A percentile compares a stretch with the other conserved stretches of the same genome.
Conservation (phyloP, 2,797 vertebrate genomes). For the Galago senegalensis region DNA sequence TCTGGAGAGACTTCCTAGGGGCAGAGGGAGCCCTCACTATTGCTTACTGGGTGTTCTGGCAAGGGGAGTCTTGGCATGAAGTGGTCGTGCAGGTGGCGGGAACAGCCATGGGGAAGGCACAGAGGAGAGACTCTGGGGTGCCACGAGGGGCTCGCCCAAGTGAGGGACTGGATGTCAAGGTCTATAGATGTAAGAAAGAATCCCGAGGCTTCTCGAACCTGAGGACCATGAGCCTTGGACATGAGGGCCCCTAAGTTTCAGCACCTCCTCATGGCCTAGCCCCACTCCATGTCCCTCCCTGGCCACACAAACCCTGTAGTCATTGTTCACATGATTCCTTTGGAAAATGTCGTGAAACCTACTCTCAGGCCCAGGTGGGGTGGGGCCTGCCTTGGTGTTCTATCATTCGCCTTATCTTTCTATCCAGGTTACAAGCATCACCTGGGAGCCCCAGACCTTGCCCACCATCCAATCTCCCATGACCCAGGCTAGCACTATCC, state of each 20-base stretch:
- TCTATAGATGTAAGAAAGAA: neutral
- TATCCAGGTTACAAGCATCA: neutral
- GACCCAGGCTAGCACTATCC: neutral
- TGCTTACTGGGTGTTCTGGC: neutral
- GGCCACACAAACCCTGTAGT: neutral
- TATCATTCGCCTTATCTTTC: neutral
- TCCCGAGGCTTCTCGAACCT: neutral
- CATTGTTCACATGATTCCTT: fast-evolving
- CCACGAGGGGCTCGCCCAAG: neutral
- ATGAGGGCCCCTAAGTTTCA: neutral
- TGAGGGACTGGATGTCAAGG: neutral
- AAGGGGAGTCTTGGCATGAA: neutral
- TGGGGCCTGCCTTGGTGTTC: neutral
- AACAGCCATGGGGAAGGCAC: neutral
- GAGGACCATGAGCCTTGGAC: neutral
- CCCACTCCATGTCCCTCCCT: neutral
- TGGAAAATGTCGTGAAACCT: neutral
- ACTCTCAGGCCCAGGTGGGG: fast-evolving
- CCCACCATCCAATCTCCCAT: neutral
- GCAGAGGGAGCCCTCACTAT: neutral
- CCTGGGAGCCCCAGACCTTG: neutral
- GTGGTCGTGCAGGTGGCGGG: neutral
- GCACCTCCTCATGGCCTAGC: neutral
- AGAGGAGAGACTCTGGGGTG: neutral
- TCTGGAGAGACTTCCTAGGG: neutral